These are phyloP conservation scores for Perithous albicinctus DNA, from an alignment of 2,888 invertebrate genomes.

Conservation along the genomic window DNA sequence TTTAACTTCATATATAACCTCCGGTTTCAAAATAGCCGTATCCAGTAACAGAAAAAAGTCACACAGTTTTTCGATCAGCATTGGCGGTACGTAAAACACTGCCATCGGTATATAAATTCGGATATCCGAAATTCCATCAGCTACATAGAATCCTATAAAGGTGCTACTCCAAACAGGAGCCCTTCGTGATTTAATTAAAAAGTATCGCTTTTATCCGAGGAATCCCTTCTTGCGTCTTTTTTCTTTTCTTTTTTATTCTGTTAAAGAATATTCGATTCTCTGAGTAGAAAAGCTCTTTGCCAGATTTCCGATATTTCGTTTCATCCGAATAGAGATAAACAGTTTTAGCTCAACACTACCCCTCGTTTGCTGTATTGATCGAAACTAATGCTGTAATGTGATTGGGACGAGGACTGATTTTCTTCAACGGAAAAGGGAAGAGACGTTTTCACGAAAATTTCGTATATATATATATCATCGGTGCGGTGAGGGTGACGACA, in stretches of 20 bases:
- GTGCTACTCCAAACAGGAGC: not conserved
- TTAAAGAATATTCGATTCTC: not conserved
- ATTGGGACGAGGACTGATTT: not conserved
- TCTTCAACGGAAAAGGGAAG: not conserved
- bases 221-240: not conserved
- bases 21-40: no score
- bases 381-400: not conserved
- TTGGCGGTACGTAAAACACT: not conserved
- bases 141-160: conserved; percentile 21
- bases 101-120: conserved; percentile 10
- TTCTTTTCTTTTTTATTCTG: not conserved
- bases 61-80: not conserved
- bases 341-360: not conserved
- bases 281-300: conserved; percentile 2
- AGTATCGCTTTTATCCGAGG: conserved; percentile 12
- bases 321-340: not conserved
- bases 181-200: conserved; percentile 23
- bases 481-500: not conserved
- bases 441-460: conserved; percentile 15
- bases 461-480: conserved; percentile 12
- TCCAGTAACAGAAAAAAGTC: no score
- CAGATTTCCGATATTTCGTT: conserved; percentile 23
- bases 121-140: conserved; percentile 27
- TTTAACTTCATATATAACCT: not conserved
- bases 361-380: conserved; percentile 6